Percentiles rank a stretch among this genome's conserved stretches.
Evolutionary conservation across 2,888 invertebrate genomes (phyloP).

Genomic region (Gymnoscelis rufifasciata): DNA sequence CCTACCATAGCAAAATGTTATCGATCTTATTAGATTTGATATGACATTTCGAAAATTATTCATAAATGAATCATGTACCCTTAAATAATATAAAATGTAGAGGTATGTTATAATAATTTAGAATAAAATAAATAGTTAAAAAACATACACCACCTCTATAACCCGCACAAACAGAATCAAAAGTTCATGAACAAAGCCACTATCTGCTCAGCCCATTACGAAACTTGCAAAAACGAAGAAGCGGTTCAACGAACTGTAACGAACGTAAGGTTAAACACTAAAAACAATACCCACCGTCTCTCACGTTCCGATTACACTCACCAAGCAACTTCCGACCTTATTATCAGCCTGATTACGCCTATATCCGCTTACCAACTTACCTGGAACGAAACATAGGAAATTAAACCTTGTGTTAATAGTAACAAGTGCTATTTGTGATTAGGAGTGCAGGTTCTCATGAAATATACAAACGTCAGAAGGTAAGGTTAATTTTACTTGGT

Average conservation of each 20-base stretch:
- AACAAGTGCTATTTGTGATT: slow-evolving; percentile 9
- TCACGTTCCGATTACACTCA: slow-evolving; percentile 38
- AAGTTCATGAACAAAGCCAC: too few relatives aligned
- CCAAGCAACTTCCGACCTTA: slow-evolving; percentile 30
- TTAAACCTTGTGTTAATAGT: background rate
- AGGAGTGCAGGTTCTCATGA: background rate
- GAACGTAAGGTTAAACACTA: slow-evolving; percentile 52
- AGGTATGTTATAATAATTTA: too few relatives aligned
- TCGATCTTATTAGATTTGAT: too few relatives aligned
- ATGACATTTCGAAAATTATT: too few relatives aligned
- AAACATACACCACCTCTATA: too few relatives aligned
- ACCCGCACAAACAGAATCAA: too few relatives aligned
- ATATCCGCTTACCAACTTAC: background rate
- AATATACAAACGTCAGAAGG: background rate
- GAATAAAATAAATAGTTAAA: too few relatives aligned
- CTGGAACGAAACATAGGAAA: background rate
- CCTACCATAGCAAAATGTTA: too few relatives aligned
- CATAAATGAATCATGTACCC: too few relatives aligned
- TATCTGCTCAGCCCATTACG: slow-evolving; percentile 6
- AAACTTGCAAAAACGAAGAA: slow-evolving; percentile 13
- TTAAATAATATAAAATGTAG: too few relatives aligned
- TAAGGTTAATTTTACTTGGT: too few relatives aligned
- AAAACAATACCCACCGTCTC: slow-evolving; percentile 59
- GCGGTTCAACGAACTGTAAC: slow-evolving; percentile 53
- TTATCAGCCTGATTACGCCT: background rate